Evolutionary conservation across 2,113 vertebrate species (phyloP).

Genomic region (Synodontis membranacea): DNA sequence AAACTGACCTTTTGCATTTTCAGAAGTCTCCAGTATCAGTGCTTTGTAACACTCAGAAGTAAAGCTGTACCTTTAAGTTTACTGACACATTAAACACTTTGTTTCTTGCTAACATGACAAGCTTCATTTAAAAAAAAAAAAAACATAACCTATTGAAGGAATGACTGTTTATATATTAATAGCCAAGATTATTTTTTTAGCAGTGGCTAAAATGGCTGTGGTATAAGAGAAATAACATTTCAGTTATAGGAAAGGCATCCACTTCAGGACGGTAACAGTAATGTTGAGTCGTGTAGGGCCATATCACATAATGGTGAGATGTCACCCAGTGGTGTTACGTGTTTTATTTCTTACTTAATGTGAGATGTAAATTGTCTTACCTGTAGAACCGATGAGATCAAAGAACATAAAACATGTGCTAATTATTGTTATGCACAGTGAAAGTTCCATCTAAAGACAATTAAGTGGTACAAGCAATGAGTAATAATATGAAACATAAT

Average conservation of each 20-base stretch:
- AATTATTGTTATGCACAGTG: background rate
- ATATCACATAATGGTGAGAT: background rate
- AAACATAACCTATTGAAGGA: background rate
- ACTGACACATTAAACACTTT: background rate
- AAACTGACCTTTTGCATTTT: too few species aligned
- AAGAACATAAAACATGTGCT: background rate
- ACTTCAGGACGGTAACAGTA: background rate
- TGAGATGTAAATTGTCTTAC: constrained; percentile 4
- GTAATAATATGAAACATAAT: background rate
- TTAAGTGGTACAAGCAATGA: background rate
- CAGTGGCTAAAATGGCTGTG: background rate
- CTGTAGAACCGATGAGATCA: background rate
- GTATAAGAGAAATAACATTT: background rate
- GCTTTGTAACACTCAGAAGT: background rate
- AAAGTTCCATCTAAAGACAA: constrained; percentile 18
- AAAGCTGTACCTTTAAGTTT: background rate
- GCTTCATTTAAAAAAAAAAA: background rate
- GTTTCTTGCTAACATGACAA: background rate
- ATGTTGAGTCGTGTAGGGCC: background rate
- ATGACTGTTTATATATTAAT: too few species aligned
- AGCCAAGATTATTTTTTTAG: background rate
- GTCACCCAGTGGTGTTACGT: too few species aligned
- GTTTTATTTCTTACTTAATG: background rate
- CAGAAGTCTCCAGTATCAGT: background rate
- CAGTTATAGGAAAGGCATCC: background rate